Percentiles rank a stretch among this genome's conserved stretches.
These are phyloP conservation scores for Parotocinclus haroldoi DNA, from an alignment of 2,797 vertebrate genomes.

Conservation along the genomic window DNA sequence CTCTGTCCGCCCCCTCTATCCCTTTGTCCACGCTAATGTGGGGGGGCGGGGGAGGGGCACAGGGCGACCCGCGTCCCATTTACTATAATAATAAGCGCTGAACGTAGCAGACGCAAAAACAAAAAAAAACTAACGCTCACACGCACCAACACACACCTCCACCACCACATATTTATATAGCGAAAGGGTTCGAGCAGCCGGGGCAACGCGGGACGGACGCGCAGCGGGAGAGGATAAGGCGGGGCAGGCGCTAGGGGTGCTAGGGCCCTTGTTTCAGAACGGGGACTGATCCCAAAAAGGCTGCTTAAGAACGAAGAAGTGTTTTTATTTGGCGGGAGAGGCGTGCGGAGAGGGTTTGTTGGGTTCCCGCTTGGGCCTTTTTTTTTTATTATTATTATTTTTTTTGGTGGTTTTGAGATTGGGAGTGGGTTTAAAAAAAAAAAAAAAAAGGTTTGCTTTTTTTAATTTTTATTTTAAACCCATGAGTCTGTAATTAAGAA, in stretches of 20 bases:
- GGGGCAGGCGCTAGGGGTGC: constrained; percentile 43
- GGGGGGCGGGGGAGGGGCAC: constrained; percentile 68
- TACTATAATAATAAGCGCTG: constrained; percentile 83
- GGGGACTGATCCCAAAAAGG: constrained; percentile 59
- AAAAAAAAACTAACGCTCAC: constrained; percentile 26
- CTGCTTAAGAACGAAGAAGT: constrained; percentile 60
- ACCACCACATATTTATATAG: constrained; percentile 62
- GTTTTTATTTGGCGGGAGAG: constrained; percentile 62
- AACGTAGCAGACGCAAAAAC: constrained; percentile 47
- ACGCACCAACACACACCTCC: constrained; percentile 39
- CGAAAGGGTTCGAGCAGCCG: constrained; percentile 56
- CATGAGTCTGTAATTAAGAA: constrained; percentile 80
- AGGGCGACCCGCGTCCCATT: constrained; percentile 78
- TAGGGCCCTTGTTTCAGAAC: constrained; percentile 60
- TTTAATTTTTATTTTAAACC: constrained; percentile 82
- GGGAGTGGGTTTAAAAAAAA: constrained; percentile 60
- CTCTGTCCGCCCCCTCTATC: constrained; percentile 80
- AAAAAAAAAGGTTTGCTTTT: constrained; percentile 55
- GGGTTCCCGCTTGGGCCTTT: constrained; percentile 8
- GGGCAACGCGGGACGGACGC: constrained; percentile 57
- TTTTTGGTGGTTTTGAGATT: constrained; percentile 41
- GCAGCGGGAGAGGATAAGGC: constrained; percentile 44
- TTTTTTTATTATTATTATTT: constrained; percentile 45
- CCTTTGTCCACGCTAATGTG: constrained; percentile 83
- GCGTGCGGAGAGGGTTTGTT: constrained; percentile 58